A percentile compares a stretch with the other conserved stretches of the same genome.
These are phyloP conservation scores for Orussus abietinus DNA, from an alignment of 1,140 invertebrate genomes.

Conservation along the genomic window DNA sequence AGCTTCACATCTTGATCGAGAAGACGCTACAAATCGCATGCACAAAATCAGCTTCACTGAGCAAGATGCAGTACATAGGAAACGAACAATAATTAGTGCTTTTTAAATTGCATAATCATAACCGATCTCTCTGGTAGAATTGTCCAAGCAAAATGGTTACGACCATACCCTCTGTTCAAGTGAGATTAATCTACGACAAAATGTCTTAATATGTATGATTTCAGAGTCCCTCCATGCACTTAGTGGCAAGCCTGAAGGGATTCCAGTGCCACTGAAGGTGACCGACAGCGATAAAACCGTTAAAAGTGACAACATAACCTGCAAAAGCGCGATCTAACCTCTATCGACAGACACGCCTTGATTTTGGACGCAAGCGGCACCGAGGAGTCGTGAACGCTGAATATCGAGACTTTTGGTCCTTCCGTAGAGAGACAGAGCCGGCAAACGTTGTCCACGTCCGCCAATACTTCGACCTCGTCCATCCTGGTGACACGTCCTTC, in stretches of 20 bases:
- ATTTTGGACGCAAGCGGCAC: constrained; percentile 57
- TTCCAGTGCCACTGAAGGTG: no score
- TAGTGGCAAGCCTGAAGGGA: no score
- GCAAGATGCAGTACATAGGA: background rate
- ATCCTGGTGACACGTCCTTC: constrained; percentile 21
- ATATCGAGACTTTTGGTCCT: constrained; percentile 50
- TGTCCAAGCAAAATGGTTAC: no score
- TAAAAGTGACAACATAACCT: constrained; percentile 20
- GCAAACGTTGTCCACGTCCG: constrained; percentile 52
- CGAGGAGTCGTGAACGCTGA: constrained; percentile 44
- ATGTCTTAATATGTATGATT: no score
- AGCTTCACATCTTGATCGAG: constrained; percentile 1
- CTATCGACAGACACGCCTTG: constrained; percentile 58
- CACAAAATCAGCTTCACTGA: constrained; percentile 3
- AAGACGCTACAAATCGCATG: background rate
- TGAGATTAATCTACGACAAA: no score
- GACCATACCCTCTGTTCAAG: no score
- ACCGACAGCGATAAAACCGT: background rate
- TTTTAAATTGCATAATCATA: background rate
- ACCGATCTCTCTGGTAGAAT: no score
- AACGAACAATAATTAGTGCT: background rate
- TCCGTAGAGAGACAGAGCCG: constrained; percentile 61
- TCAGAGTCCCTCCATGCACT: no score
- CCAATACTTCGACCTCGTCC: constrained; percentile 40
- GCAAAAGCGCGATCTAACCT: no score